A percentile compares a stretch with the other conserved stretches of the same genome.
Evolutionary conservation across 2,888 invertebrate genomes (phyloP).

Genomic region (Thyatira batis): DNA sequence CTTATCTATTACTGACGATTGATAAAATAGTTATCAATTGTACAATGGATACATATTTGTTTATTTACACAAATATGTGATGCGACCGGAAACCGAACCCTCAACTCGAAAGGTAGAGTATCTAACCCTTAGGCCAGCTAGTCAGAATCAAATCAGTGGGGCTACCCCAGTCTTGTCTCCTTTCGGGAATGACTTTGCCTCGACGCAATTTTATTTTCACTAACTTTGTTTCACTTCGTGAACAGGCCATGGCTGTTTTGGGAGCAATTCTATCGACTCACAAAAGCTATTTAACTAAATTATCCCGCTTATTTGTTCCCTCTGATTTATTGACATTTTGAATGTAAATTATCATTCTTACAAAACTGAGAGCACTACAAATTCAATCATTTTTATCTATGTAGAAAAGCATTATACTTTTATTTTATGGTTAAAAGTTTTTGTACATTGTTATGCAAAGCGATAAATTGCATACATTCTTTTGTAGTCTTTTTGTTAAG

Average conservation of each 20-base stretch:
- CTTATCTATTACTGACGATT: no score
- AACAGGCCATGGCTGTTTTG: constrained; percentile 5
- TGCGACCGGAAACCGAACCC: no score
- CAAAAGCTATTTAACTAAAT: background rate
- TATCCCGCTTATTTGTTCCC: no score
- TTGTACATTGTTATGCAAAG: background rate
- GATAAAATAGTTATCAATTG: no score
- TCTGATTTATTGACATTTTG: background rate
- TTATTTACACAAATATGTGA: no score
- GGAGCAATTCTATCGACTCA: background rate
- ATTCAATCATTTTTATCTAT: background rate
- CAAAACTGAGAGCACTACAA: background rate
- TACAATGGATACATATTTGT: no score
- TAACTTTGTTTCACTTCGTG: constrained; percentile 26
- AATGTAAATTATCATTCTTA: background rate
- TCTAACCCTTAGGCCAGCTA: no score
- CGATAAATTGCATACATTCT: background rate
- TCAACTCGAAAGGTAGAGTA: no score
- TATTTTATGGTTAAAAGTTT: background rate
- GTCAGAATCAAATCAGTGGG: constrained; percentile 1
- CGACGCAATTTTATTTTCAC: constrained; percentile 32
- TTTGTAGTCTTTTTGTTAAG: background rate
- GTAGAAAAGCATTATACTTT: background rate
- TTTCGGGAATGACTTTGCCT: constrained; percentile 22
- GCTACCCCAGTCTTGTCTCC: constrained; percentile 17